phyloP scores from a whole-genome alignment of 2,888 invertebrate species.

The Drosophila seclusa region DNA sequence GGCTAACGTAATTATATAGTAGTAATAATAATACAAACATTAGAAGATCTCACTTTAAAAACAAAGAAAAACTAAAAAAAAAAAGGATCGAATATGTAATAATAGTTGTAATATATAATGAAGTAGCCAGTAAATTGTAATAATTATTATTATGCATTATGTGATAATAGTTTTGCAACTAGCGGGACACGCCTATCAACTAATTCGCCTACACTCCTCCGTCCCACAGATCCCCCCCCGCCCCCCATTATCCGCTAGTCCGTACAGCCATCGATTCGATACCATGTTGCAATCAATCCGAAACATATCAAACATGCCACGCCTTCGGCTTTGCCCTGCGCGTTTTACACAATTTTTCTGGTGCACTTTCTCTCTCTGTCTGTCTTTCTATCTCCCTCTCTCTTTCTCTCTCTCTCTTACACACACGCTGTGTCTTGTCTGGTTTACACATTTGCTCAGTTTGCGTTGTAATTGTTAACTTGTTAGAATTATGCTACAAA shows the following conservation, averaged over 20 bases:
- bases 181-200: constrained; percentile 15
- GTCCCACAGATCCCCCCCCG: background rate
- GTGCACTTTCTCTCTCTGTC: background rate
- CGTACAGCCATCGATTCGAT: constrained; percentile 4
- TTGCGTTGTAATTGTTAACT: constrained; percentile 37
- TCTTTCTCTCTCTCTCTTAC: background rate
- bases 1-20: constrained; percentile 21
- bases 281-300: background rate
- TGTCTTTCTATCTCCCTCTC: too few relatives aligned
- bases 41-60: constrained; percentile 10
- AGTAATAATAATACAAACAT: constrained; percentile 47
- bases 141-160: constrained; percentile 22
- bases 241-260: background rate
- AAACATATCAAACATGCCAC: constrained; percentile 2
- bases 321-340: background rate
- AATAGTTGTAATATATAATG: constrained; percentile 4
- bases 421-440: background rate
- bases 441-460: constrained; percentile 1
- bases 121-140: constrained; percentile 33
- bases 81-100: constrained; percentile 17
- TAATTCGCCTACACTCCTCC: constrained; percentile 1
- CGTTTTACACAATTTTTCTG: background rate
- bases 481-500: constrained; percentile 68
- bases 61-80: constrained; percentile 8
- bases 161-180: constrained; percentile 30